Evolutionary conservation across 64 coral and sea anemone species (phyloP).

Genomic region (Pocillopora verrucosa): DNA sequence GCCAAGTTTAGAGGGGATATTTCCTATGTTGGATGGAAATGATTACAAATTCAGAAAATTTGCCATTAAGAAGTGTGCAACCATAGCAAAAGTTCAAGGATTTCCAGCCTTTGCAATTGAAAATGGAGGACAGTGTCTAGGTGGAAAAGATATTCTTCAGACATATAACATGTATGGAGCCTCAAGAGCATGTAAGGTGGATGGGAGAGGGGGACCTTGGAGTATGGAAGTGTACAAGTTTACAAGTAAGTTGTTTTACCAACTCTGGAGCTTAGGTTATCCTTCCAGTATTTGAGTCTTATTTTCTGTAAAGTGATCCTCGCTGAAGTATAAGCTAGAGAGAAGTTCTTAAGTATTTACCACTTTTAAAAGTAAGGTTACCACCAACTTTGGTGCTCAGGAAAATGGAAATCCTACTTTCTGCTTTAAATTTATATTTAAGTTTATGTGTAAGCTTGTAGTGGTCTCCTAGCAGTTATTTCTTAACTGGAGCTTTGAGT

Average conservation of each 20-base stretch:
- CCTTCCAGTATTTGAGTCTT: background rate
- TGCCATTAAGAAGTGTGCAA: constrained; percentile 81
- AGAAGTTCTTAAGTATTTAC: no score
- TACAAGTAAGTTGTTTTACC: constrained; percentile 55
- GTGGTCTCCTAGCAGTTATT: background rate
- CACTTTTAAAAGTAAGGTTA: no score
- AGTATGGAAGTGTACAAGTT: constrained; percentile 97
- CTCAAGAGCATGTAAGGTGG: constrained; percentile 54
- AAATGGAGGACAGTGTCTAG: constrained; percentile 93
- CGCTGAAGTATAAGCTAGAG: no score
- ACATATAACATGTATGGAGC: constrained; percentile 88
- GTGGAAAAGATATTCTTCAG: constrained; percentile 77
- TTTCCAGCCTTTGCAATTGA: constrained; percentile 88
- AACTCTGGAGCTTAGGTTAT: background rate
- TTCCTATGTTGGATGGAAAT: constrained; percentile 82
- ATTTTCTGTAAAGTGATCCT: background rate
- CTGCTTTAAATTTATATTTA: no score
- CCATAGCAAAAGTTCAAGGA: constrained; percentile 74
- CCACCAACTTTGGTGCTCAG: no score
- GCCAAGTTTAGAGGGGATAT: constrained; percentile 79
- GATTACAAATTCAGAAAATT: constrained; percentile 77
- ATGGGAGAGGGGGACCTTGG: constrained; percentile 88
- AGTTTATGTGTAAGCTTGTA: no score
- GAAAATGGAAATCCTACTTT: no score
- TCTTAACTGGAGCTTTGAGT: background rate